Percentiles rank a stretch among this genome's conserved stretches.
These are phyloP conservation scores for Tipula confusa DNA, from an alignment of 2,888 invertebrate species.

Conservation along the genomic window DNA sequence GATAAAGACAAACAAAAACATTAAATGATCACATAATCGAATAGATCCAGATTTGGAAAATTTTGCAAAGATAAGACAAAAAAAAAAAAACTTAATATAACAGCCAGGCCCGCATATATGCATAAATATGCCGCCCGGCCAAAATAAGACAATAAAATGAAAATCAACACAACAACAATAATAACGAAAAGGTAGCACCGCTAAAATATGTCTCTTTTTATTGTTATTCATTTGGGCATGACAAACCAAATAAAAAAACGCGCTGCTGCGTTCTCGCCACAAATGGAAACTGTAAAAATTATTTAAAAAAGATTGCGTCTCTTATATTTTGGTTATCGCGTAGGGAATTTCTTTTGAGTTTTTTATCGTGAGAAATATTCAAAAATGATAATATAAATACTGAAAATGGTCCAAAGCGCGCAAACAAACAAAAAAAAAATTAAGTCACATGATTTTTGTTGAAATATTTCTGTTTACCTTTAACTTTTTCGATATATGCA, in stretches of 20 bases:
- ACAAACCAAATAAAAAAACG: too few relatives aligned
- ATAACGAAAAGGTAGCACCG: not conserved
- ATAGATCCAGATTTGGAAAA: conserved; percentile 3
- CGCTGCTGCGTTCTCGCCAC: conserved; percentile 3
- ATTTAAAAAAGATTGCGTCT: not conserved
- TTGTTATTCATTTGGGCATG: conserved; percentile 12
- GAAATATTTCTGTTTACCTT: not conserved
- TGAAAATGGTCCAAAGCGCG: not conserved
- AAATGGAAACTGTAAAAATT: not conserved
- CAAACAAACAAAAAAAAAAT: not conserved
- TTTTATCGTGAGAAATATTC: conserved; percentile 25
- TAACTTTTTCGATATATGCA: not conserved
- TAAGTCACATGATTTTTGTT: not conserved
- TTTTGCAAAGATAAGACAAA: not conserved
- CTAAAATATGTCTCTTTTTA: not conserved
- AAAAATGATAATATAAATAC: conserved; percentile 8
- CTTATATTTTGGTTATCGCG: not conserved
- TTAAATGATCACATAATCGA: too few relatives aligned
- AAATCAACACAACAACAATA: not conserved
- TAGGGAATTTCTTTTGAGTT: not conserved
- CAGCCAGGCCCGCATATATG: not conserved
- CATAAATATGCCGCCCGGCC: not conserved
- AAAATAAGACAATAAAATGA: conserved; percentile 16
- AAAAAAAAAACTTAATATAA: not conserved
- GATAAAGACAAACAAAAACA: not conserved